Conservation (phyloP, 2,888 invertebrate species). For the Holacanthella duospinosa region DNA sequence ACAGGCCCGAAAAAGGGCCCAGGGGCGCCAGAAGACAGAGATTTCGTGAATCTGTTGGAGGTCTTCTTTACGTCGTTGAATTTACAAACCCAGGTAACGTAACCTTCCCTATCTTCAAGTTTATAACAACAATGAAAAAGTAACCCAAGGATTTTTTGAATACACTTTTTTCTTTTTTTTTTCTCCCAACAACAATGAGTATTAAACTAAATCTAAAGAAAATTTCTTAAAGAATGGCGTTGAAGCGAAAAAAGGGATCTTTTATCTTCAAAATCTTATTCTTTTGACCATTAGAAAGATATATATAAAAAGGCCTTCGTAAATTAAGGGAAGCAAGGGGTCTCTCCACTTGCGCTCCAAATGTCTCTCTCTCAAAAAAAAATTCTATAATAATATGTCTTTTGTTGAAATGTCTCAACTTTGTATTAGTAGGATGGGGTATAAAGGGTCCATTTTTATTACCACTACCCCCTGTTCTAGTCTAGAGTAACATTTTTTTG, state of each 20-base stretch:
- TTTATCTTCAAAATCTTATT: background rate
- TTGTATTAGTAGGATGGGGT: too few species aligned
- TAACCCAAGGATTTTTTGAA: background rate
- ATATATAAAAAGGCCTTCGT: background rate
- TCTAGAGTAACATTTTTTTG: too few species aligned
- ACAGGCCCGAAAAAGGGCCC: conserved; percentile 7
- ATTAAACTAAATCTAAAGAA: too few species aligned
- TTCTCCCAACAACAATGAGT: too few species aligned
- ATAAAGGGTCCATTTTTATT: too few species aligned
- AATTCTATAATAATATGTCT: background rate
- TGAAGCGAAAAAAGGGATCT: background rate
- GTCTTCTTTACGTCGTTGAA: background rate
- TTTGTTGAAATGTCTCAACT: background rate
- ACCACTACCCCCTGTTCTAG: too few species aligned
- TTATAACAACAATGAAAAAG: background rate
- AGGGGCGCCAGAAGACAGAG: conserved; percentile 8
- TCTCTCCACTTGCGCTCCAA: too few species aligned
- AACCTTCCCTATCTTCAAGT: background rate
- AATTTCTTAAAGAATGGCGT: background rate
- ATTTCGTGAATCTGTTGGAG: conserved; percentile 13
- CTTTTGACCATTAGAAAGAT: too few species aligned
- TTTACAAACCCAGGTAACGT: background rate
- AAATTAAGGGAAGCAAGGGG: background rate
- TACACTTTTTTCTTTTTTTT: too few species aligned
- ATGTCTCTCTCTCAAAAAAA: too few species aligned